Conservation (phyloP, 2,113 vertebrate species). For the Tachuris rubrigastra region DNA sequence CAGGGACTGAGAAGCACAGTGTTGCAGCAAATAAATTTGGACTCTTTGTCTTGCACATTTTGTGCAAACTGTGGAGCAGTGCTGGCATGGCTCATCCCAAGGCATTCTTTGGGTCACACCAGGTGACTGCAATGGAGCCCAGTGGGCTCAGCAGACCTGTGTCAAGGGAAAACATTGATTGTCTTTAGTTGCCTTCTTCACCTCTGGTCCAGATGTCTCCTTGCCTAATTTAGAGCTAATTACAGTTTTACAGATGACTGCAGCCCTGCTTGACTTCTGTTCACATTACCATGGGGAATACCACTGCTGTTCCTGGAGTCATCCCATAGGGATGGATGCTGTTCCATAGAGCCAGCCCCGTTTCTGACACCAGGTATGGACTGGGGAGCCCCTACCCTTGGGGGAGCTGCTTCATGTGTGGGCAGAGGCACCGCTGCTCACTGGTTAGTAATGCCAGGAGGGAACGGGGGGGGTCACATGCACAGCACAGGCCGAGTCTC, state of each 20-base stretch:
- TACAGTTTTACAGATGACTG: neutral
- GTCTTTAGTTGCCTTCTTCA: neutral
- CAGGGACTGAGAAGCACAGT: neutral
- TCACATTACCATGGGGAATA: rapidly evolving
- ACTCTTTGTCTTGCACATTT: neutral
- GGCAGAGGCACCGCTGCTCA: neutral
- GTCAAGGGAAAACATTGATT: neutral
- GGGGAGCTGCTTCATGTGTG: neutral
- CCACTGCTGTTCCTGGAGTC: rapidly evolving
- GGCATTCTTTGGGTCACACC: neutral
- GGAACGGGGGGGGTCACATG: too few relatives aligned
- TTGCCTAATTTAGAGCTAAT: neutral
- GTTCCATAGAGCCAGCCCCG: neutral
- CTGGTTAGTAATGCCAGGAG: neutral
- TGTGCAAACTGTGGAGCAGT: neutral
- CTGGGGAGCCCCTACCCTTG: neutral
- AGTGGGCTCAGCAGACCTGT: neutral
- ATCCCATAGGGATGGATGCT: neutral
- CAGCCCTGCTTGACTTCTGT: neutral
- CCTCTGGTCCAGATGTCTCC: neutral
- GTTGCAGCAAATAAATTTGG: neutral
- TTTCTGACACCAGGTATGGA: rapidly evolving
- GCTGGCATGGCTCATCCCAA: too few relatives aligned
- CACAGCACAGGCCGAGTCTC: neutral
- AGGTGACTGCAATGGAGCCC: neutral